phyloP scores from a whole-genome alignment of 1,140 invertebrate genomes.

The Pemphigus obesinymphae region DNA sequence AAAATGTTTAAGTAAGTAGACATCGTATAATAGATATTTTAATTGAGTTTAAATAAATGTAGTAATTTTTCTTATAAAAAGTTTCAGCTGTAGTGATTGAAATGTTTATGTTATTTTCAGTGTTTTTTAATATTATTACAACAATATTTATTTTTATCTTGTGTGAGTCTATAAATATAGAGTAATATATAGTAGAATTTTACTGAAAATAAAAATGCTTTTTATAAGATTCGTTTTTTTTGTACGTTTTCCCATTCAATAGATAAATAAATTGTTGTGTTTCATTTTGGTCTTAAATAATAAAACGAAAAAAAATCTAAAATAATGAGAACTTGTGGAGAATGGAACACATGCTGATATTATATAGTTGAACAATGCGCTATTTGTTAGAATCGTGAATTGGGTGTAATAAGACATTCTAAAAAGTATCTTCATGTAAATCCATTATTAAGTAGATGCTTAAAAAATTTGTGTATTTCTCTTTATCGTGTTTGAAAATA shows the following conservation, averaged over 20 bases:
- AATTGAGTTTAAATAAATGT: neutral
- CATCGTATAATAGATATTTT: too few relatives aligned
- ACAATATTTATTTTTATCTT: too few relatives aligned
- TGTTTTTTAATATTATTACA: neutral
- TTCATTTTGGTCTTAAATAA: neutral
- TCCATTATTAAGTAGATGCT: too few relatives aligned
- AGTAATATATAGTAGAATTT: too few relatives aligned
- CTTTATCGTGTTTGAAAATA: too few relatives aligned
- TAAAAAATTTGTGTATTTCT: too few relatives aligned
- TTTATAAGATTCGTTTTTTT: neutral
- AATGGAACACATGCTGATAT: neutral
- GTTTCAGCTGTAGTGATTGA: neutral
- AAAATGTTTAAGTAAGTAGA: neutral
- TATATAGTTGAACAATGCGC: neutral
- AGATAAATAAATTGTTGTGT: neutral
- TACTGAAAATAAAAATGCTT: too few relatives aligned
- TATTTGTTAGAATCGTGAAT: neutral
- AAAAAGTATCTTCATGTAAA: too few relatives aligned
- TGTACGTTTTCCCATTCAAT: too few relatives aligned
- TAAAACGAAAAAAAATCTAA: neutral
- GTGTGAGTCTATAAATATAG: too few relatives aligned
- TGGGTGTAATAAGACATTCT: too few relatives aligned
- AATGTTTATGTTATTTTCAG: neutral
- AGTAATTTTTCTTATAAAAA: neutral
- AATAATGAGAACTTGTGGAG: neutral